Evolutionary conservation across 2,113 vertebrate species (phyloP), one percentile per base, ranked within the genome.

Genomic region (Capreolus pygargus): DNA sequence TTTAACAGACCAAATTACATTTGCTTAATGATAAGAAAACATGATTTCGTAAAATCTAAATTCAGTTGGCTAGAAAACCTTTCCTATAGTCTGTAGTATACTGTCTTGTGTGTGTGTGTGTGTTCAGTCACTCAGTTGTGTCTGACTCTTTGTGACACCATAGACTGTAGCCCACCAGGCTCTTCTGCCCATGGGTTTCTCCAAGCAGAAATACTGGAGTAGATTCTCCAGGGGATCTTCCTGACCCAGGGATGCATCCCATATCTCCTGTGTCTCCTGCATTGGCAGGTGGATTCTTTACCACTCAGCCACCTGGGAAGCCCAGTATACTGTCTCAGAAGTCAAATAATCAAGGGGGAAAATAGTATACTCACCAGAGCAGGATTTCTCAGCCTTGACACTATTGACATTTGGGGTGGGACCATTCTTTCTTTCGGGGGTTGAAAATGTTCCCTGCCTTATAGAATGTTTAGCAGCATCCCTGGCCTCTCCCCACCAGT

Each of bases 11-110:
- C 15, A 87, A 91, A 57, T 91, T 95, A 55, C 55, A 86, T 45
- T 86, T 96, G 74, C 36, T 95, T 97, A 91, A 81, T 55, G 52
- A 89, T 91, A 91, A 28, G 25, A 93, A 95, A 96, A 47, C 55
- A 92, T 30, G 7, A 33, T 89, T 96, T 92, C 43, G 14, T 96
- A 95, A 95, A 97, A 86, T 78, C 21, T 70, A 82, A 86, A 78
- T 92, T 97, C 4, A 50, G 3, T 13, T 89, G 21, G 13, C 36
- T 95, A 67, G 45, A 52, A 82, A 95, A 43, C 27, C 43, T 96
- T 92, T 83, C 33, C 81, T 57, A 6, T 36, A 85, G 55, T 74
- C 55, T 93, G 3, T 91, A 82, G 84, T 58, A 36, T 83, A 86
- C 86, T 92, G 55, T 28, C 30, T 78, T 43, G 23, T 76, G 70